Conservation (phyloP, 53 echinoderm and acorn worm species). For the Echinometra lucunter region DNA sequence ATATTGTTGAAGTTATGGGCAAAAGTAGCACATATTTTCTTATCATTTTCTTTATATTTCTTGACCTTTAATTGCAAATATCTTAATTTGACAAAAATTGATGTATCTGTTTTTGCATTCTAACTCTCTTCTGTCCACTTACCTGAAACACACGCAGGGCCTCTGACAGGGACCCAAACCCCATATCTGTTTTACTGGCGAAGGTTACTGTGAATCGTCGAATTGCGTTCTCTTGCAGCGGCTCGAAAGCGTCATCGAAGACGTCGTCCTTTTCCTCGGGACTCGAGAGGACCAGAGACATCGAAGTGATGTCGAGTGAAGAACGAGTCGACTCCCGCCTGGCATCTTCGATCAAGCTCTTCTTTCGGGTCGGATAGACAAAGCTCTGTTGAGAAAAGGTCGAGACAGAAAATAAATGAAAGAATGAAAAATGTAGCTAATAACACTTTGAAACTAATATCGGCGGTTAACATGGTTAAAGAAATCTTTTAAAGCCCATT, state of each 20-base stretch:
- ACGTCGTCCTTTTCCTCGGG: constrained; percentile 96
- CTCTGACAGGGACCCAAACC: constrained; percentile 83
- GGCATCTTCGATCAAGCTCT: constrained; percentile 97
- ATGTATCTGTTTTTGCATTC: too few species aligned
- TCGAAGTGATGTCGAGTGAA: constrained; percentile 84
- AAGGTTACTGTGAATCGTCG: constrained; percentile 88
- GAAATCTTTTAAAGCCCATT: too few species aligned
- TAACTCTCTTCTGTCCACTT: too few species aligned
- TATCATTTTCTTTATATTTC: too few species aligned
- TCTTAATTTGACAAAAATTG: too few species aligned
- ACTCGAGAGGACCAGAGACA: constrained; percentile 77
- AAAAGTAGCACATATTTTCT: too few species aligned
- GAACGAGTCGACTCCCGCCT: constrained; percentile 89
- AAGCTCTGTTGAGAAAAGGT: constrained; percentile 71
- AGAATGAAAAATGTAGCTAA: not conserved
- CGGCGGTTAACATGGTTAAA: too few species aligned
- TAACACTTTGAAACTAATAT: not conserved
- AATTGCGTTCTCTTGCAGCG: constrained; percentile 69
- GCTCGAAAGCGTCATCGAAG: constrained; percentile 78
- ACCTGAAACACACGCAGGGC: constrained; percentile 93
- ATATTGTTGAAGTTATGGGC: too few species aligned
- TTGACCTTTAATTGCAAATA: too few species aligned
- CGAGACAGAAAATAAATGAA: not conserved
- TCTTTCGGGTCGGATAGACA: constrained; percentile 87
- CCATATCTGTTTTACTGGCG: constrained; percentile 78